A percentile compares a stretch with the other conserved stretches of the same genome.
Evolutionary conservation across 2,888 invertebrate species (phyloP).

Genomic region (Watsonalla binaria): DNA sequence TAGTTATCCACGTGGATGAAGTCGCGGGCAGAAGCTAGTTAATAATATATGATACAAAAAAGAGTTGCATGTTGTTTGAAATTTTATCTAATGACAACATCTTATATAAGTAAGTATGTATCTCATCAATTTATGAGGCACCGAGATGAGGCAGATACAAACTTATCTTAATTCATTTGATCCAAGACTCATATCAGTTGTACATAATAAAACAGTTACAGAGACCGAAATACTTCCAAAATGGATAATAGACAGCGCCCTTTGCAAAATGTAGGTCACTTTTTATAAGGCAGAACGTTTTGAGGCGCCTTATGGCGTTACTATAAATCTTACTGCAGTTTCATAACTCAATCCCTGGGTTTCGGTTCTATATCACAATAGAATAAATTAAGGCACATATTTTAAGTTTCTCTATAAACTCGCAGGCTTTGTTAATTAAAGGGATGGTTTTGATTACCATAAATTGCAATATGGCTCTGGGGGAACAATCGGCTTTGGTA

Average conservation of each 20-base stretch:
- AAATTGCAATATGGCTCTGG: neutral
- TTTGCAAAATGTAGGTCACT: neutral
- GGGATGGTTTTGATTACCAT: slow-evolving; percentile 11
- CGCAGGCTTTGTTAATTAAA: slow-evolving; percentile 4
- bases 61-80: no score
- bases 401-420: slow-evolving; percentile 18
- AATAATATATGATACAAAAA: no score
- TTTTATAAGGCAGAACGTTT: slow-evolving; percentile 7
- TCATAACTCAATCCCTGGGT: slow-evolving; percentile 51
- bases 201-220: neutral
- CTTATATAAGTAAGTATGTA: no score
- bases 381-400: slow-evolving; percentile 29
- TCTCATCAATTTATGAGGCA: no score
- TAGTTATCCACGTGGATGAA: no score
- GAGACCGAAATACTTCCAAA: neutral
- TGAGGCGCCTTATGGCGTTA: slow-evolving; percentile 39
- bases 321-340: slow-evolving; percentile 49
- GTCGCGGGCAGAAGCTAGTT: no score
- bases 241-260: neutral
- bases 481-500: neutral
- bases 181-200: no score
- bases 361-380: slow-evolving; percentile 38
- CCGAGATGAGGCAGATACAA: no score
- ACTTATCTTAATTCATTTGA: no score
- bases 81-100: no score